Conservation (phyloP, 1,140 invertebrate genomes). For the Aphelinus certus region DNA sequence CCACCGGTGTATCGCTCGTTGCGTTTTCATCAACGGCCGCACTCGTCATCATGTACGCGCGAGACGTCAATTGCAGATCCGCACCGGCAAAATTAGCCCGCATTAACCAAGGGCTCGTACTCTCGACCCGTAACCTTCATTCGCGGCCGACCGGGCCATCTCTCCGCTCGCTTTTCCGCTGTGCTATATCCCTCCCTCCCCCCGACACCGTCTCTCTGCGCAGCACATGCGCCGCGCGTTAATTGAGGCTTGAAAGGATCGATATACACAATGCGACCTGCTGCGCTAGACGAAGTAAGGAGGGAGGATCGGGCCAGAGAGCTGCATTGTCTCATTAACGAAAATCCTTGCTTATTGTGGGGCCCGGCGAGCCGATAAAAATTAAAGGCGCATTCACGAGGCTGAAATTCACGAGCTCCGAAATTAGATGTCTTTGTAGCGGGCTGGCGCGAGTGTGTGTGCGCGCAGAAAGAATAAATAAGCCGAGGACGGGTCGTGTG, state of each 20-base stretch:
- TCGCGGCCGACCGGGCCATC: neutral
- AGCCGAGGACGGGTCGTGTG: neutral
- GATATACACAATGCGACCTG: too few relatives aligned
- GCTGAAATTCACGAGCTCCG: constrained; percentile 10
- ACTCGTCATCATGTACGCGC: neutral
- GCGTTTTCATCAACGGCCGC: constrained; percentile 15
- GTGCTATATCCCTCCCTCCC: too few relatives aligned
- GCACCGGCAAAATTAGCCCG: constrained; percentile 4
- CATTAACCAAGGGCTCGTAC: neutral
- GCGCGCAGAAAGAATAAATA: constrained; percentile 10
- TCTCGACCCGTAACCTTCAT: constrained; percentile 1
- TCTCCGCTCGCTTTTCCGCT: neutral
- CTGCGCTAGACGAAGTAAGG: too few relatives aligned
- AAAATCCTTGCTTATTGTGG: constrained; percentile 16
- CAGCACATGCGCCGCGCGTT: neutral
- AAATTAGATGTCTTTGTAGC: constrained; percentile 32
- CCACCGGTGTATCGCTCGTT: neutral
- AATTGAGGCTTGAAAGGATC: neutral
- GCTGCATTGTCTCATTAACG: constrained; percentile 29
- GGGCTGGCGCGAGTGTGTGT: neutral
- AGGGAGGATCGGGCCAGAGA: neutral
- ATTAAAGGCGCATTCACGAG: constrained; percentile 18
- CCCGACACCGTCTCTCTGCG: neutral
- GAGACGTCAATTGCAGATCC: constrained; percentile 2
- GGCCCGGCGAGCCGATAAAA: neutral